phyloP scores from a whole-genome alignment of 2,888 invertebrate genomes.

The Leucophenga maculata region DNA sequence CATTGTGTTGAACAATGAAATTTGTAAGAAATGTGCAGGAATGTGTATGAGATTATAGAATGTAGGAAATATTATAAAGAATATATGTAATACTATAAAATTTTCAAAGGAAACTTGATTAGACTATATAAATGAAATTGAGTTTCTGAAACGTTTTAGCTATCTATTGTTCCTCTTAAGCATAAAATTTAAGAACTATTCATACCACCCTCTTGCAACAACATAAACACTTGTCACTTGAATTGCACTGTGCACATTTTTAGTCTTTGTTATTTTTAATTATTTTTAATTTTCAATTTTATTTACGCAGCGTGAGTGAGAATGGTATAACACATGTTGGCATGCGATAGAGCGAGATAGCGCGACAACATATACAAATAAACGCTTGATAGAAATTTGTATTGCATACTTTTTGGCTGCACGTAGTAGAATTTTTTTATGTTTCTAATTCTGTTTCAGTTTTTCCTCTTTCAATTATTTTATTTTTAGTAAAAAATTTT shows the following conservation, averaged over 20 bases:
- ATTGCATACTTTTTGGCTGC: neutral
- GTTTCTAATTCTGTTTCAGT: conserved; percentile 24
- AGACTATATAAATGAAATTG: too few species aligned
- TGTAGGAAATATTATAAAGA: neutral
- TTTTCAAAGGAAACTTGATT: too few species aligned
- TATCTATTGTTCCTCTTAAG: too few species aligned
- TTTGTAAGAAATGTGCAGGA: too few species aligned
- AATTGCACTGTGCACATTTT: conserved; percentile 5
- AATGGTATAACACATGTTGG: too few species aligned
- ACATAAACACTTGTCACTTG: conserved; percentile 8
- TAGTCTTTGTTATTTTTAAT: conserved; percentile 35
- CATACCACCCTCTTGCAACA: neutral
- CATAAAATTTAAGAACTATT: too few species aligned
- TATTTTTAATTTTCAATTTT: conserved; percentile 32
- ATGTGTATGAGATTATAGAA: too few species aligned
- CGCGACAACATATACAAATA: too few species aligned
- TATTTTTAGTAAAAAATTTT: conserved; percentile 17
- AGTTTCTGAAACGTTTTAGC: too few species aligned
- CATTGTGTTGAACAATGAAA: too few species aligned
- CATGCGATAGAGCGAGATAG: too few species aligned
- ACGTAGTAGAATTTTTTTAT: conserved; percentile 34
- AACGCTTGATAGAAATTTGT: neutral
- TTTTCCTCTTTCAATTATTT: conserved; percentile 25
- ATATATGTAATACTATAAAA: too few species aligned
- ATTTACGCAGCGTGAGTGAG: neutral